phyloP scores from a whole-genome alignment of 2,888 invertebrate genomes.

The Hyposoter dolosus region DNA sequence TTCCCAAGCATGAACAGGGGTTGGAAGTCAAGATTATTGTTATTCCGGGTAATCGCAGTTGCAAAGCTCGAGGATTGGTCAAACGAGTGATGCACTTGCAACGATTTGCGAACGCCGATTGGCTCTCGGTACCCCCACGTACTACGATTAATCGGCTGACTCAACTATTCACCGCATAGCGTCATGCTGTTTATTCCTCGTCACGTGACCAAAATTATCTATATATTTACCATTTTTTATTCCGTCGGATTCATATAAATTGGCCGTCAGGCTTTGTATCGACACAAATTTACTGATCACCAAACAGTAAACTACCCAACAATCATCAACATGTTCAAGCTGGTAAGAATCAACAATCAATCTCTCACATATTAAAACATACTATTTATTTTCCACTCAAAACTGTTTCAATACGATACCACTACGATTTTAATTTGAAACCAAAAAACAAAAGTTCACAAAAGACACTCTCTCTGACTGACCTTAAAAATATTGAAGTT shows the following conservation, averaged over 20 bases:
- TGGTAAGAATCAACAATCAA: constrained; percentile 78
- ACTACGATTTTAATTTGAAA: neutral
- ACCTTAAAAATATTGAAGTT: no score
- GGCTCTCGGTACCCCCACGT: constrained; percentile 69
- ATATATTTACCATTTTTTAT: constrained; percentile 77
- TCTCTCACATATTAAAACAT: constrained; percentile 37
- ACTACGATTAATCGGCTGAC: constrained; percentile 77
- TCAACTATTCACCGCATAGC: constrained; percentile 77
- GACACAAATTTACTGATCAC: constrained; percentile 81
- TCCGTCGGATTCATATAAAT: constrained; percentile 79
- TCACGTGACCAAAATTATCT: constrained; percentile 74
- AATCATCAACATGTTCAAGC: constrained; percentile 83
- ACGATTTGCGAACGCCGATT: constrained; percentile 55
- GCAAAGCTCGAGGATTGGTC: constrained; percentile 72
- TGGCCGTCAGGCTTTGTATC: constrained; percentile 70
- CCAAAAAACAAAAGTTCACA: no score
- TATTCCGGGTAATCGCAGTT: constrained; percentile 49
- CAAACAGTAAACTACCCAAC: constrained; percentile 80
- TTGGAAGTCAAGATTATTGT: constrained; percentile 66
- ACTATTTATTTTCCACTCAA: constrained; percentile 1
- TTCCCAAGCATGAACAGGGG: constrained; percentile 56
- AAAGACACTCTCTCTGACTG: no score
- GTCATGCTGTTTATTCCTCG: constrained; percentile 74
- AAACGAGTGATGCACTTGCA: constrained; percentile 55
- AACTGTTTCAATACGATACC: neutral